Conservation (phyloP, 2,797 vertebrate genomes). For the Synanceia verrucosa region DNA sequence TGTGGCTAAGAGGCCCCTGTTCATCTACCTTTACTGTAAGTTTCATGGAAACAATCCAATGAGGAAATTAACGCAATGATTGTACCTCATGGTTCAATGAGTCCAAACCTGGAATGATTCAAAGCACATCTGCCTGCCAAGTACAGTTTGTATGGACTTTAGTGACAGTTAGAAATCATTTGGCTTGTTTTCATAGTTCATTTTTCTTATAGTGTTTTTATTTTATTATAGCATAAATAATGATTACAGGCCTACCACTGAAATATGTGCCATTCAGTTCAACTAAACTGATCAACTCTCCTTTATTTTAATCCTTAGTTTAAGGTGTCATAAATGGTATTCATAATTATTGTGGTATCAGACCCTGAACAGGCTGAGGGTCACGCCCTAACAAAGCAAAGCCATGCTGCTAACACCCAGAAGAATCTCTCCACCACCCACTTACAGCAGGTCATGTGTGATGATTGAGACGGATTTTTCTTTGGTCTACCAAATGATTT, state of each 20-base stretch:
- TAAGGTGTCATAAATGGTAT: too few species aligned
- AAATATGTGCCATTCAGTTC: not conserved
- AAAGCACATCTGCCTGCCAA: not conserved
- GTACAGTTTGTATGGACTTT: not conserved
- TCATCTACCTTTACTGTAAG: constrained; percentile 17
- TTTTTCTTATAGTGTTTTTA: not conserved
- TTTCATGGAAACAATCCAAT: constrained; percentile 1
- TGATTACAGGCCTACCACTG: not conserved
- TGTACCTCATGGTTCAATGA: not conserved
- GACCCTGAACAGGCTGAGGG: too few species aligned
- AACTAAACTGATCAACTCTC: too few species aligned
- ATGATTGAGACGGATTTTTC: too few species aligned
- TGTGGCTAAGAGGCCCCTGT: constrained; percentile 17
- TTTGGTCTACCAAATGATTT: too few species aligned
- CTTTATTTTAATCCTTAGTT: too few species aligned
- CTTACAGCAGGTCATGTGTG: too few species aligned
- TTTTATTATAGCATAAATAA: not conserved
- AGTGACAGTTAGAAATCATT: not conserved
- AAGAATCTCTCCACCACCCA: too few species aligned
- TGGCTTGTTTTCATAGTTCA: not conserved
- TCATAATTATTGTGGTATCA: too few species aligned
- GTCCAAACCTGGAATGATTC: constrained; percentile 6
- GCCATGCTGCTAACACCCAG: too few species aligned
- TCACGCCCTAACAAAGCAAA: too few species aligned
- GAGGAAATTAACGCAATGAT: constrained; percentile 24